These are phyloP conservation scores for Ctenosaura bakeri DNA, from an alignment of 2,797 vertebrate genomes.

Conservation along the genomic window DNA sequence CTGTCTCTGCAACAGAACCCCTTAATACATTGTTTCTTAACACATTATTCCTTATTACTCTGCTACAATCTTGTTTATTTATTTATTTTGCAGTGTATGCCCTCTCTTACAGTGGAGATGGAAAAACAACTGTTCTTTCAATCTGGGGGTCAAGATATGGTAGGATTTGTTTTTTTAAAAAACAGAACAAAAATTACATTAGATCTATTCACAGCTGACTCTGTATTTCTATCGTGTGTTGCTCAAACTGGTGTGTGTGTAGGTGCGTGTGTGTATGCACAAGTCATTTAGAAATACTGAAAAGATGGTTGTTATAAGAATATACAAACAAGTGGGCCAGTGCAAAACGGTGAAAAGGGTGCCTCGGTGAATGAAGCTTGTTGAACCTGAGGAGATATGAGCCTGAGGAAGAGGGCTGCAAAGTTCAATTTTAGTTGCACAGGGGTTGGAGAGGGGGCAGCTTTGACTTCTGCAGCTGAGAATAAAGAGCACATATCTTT, in stretches of 20 bases:
- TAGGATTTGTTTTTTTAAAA: background rate
- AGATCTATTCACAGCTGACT: background rate
- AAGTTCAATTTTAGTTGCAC: background rate
- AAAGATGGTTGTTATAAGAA: background rate
- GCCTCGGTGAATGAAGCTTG: background rate
- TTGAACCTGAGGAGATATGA: background rate
- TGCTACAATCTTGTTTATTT: background rate
- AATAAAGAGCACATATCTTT: background rate
- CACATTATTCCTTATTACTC: background rate
- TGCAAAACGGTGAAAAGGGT: background rate
- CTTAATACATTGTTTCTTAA: background rate
- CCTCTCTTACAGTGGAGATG: too few species aligned
- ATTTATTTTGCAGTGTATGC: too few species aligned
- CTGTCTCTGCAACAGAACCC: background rate
- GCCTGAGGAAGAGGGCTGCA: background rate
- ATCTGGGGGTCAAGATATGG: too few species aligned
- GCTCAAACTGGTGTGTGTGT: background rate
- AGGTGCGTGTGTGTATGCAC: background rate
- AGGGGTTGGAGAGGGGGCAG: background rate
- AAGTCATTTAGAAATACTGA: background rate
- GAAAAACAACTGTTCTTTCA: background rate
- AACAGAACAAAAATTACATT: background rate
- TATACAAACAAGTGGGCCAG: background rate
- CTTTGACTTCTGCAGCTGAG: constrained; percentile 4
- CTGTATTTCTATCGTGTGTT: background rate